A percentile compares a stretch with the other conserved stretches of the same genome.
phyloP scores from a whole-genome alignment of 2,797 vertebrate genomes.

The Vireo griseus region DNA sequence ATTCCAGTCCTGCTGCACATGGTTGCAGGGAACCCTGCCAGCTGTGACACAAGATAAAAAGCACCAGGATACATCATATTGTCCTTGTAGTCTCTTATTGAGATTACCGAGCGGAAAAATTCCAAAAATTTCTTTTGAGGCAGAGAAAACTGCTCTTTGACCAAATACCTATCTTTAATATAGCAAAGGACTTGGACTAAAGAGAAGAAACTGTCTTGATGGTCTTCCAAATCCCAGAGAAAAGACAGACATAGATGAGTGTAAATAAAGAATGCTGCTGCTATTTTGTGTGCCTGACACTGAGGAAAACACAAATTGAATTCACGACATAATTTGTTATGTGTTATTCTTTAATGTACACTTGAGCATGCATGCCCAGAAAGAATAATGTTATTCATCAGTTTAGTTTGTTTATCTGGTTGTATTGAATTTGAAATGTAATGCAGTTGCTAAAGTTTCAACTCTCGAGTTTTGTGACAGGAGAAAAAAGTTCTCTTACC shows the following conservation, averaged over 20 bases:
- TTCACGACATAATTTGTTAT: neutral
- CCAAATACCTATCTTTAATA: neutral
- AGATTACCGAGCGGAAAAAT: neutral
- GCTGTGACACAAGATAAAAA: neutral
- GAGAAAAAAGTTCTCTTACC: neutral
- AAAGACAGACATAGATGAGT: neutral
- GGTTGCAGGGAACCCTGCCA: fast-evolving
- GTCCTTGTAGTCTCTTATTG: neutral
- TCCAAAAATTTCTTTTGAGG: neutral
- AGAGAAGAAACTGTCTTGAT: neutral
- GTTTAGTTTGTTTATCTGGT: neutral
- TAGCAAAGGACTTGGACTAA: neutral
- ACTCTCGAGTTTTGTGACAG: neutral
- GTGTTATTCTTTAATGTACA: neutral
- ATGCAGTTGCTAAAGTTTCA: neutral
- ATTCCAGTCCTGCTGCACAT: fast-evolving
- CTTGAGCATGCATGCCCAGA: neutral
- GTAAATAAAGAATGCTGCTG: neutral
- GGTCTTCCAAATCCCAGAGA: neutral
- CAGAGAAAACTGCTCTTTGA: neutral
- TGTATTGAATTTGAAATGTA: neutral
- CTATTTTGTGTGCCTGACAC: neutral
- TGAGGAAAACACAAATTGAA: neutral
- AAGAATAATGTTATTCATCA: neutral
- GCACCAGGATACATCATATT: neutral